A percentile compares a stretch with the other conserved stretches of the same genome.
Conservation (phyloP, 2,888 invertebrate species). For the Amphipoea oculea region DNA sequence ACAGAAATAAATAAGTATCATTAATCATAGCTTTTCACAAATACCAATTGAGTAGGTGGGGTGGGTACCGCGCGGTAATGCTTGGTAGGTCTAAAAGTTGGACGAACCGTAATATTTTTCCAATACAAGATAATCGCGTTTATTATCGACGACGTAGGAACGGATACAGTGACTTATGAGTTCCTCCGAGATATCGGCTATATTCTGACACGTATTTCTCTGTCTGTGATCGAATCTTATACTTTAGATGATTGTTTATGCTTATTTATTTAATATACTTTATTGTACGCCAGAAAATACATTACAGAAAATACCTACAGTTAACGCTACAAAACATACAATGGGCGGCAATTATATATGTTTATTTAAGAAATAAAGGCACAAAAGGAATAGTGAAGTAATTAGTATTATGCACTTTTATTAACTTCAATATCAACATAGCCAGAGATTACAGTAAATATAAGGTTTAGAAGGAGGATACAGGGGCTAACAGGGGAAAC, state of each 20-base stretch:
- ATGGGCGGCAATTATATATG: neutral
- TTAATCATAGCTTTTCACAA: neutral
- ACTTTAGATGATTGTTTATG: neutral
- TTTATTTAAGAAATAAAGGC: neutral
- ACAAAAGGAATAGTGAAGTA: too few species aligned
- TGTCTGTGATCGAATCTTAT: constrained; percentile 12
- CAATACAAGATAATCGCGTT: constrained; percentile 32
- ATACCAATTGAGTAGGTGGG: neutral
- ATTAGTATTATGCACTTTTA: neutral
- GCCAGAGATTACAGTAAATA: too few species aligned
- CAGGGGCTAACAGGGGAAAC: too few species aligned
- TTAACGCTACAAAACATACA: neutral
- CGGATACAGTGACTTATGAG: constrained; percentile 13
- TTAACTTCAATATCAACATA: too few species aligned
- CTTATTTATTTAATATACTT: neutral
- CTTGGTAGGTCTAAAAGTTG: constrained; percentile 7
- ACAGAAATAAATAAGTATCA: neutral
- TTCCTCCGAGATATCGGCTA: constrained; percentile 28
- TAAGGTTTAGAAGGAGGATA: too few species aligned
- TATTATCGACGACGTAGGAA: constrained; percentile 16
- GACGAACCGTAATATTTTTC: constrained; percentile 16
- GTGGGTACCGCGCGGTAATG: neutral
- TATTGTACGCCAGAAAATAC: neutral
- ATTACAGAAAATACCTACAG: neutral
- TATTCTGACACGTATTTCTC: neutral